Conservation (phyloP, 2,113 vertebrate genomes). For the Platichthys flesus region DNA sequence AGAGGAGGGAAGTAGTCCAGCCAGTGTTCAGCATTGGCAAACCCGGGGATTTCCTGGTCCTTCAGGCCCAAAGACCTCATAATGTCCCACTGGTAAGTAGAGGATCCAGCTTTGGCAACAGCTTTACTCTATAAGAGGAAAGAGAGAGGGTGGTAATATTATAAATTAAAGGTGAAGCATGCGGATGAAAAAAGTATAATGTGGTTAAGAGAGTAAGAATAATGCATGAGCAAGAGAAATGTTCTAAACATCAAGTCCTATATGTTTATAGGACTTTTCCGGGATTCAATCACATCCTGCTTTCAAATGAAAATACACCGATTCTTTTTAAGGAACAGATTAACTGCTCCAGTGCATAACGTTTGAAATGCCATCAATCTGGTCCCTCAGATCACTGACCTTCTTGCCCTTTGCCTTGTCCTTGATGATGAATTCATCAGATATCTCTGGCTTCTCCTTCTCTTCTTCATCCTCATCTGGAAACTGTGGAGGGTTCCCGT, state of each 20-base stretch:
- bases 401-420: constrained; percentile 98
- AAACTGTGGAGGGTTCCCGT: constrained; percentile 94
- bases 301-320: no score
- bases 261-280: neutral
- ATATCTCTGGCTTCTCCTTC: constrained; percentile 84
- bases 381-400: constrained; percentile 72
- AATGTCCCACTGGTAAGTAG: constrained; percentile 95
- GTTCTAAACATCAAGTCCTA: neutral
- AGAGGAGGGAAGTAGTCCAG: constrained; percentile 95
- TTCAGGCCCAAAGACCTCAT: constrained; percentile 93
- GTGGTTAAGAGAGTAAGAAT: neutral
- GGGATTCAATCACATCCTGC: no score
- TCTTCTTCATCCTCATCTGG: constrained; percentile 93
- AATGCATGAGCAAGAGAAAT: neutral
- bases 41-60: constrained; percentile 88
- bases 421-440: constrained; percentile 90
- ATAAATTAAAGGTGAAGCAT: neutral
- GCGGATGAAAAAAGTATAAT: neutral
- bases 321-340: no score
- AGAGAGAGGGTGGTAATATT: neutral
- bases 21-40: constrained; percentile 95
- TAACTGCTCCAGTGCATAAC: neutral
- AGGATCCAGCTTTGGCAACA: constrained; percentile 88
- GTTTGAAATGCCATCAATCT: neutral
- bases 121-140: constrained; percentile 91